phyloP scores from a whole-genome alignment of 2,113 vertebrate species.

The Ifrita kowaldi region DNA sequence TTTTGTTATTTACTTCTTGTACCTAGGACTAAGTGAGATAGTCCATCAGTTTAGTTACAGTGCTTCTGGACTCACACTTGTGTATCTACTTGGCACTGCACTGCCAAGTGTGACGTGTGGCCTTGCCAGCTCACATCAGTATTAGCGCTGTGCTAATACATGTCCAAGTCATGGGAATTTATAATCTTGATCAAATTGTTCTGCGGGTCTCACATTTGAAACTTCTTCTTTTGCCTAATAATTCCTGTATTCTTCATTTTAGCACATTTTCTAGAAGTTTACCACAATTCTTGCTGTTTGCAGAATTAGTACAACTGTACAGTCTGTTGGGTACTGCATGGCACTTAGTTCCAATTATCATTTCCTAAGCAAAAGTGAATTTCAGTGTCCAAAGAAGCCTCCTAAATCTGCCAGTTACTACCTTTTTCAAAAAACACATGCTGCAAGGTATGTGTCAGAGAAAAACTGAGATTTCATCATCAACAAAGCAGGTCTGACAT shows the following conservation, averaged over 20 bases:
- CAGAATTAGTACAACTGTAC: not conserved
- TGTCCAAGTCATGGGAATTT: not conserved
- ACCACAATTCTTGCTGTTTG: not conserved
- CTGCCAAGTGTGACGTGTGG: not conserved
- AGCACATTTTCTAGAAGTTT: not conserved
- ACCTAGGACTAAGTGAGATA: not conserved
- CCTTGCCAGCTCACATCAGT: not conserved
- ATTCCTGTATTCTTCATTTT: not conserved
- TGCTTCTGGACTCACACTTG: not conserved
- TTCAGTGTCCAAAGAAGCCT: not conserved
- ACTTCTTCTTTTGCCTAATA: not conserved
- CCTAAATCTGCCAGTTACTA: not conserved
- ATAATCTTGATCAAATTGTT: not conserved
- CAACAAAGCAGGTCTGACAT: not conserved
- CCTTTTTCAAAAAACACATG: not conserved
- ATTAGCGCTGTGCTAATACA: not conserved
- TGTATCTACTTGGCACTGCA: not conserved
- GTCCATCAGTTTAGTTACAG: not conserved
- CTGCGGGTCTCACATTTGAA: not conserved
- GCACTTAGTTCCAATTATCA: not conserved
- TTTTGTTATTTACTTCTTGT: not conserved
- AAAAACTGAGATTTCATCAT: not conserved
- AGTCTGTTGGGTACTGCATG: not conserved
- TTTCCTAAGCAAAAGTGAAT: not conserved
- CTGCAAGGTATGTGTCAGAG: not conserved